Conservation (phyloP, 2,888 invertebrate genomes). For the Mythimna loreyi region DNA sequence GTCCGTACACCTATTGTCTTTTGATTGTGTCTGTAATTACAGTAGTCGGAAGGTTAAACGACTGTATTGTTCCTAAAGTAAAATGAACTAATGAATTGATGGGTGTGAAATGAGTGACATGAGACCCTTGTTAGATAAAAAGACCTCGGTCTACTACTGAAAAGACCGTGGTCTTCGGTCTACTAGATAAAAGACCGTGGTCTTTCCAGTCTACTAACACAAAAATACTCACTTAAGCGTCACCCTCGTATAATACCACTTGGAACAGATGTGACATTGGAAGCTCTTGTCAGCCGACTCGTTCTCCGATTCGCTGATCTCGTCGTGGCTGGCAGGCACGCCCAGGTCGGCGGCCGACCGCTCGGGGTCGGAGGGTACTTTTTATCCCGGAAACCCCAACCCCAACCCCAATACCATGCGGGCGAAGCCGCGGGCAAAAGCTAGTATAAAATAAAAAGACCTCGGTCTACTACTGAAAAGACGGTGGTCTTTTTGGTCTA, state of each 20-base stretch:
- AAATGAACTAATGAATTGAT: too few species aligned
- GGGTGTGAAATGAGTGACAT: too few species aligned
- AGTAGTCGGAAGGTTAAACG: too few species aligned
- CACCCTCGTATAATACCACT: conserved; percentile 88
- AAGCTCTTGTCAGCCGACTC: conserved; percentile 88
- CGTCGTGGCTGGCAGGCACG: conserved; percentile 73
- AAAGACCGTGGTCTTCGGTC: too few species aligned
- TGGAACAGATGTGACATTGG: conserved; percentile 86
- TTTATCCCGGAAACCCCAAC: too few species aligned
- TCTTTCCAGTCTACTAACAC: background rate
- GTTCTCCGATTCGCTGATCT: conserved; percentile 86
- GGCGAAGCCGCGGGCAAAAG: too few species aligned
- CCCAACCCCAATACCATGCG: too few species aligned
- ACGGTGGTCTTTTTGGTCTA: too few species aligned
- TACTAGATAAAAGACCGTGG: background rate
- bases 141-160: background rate
- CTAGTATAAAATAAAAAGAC: background rate
- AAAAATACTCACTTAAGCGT: conserved; percentile 84
- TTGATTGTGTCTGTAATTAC: too few species aligned
- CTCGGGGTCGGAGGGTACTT: conserved; percentile 78
- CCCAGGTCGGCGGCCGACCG: conserved; percentile 59
- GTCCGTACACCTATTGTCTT: too few species aligned
- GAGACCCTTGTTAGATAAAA: too few species aligned
- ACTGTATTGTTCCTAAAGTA: too few species aligned
- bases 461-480: background rate